A percentile compares a stretch with the other conserved stretches of the same genome.
phyloP scores from a whole-genome alignment of 2,797 vertebrate species.

The Coilia nasus region DNA sequence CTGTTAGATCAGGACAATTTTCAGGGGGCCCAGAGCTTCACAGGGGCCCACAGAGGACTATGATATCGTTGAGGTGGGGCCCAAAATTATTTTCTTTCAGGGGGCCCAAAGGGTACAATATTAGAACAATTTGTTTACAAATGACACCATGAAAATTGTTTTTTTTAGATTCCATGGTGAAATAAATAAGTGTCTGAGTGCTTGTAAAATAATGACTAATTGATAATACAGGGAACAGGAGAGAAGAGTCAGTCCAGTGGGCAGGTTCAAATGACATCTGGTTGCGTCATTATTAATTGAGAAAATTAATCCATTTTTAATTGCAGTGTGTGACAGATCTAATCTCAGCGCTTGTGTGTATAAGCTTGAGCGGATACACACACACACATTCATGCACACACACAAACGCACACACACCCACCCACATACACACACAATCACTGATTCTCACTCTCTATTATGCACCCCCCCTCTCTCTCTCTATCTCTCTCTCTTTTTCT shows the following conservation, averaged over 20 bases:
- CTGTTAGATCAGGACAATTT: no score
- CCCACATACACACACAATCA: not conserved
- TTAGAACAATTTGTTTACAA: not conserved
- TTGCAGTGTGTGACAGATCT: no score
- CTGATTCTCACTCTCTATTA: not conserved
- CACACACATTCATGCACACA: not conserved
- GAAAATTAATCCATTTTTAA: conserved; percentile 1
- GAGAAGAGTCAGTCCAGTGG: not conserved
- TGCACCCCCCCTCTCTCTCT: not conserved
- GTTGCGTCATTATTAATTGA: not conserved
- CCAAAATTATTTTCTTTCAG: no score
- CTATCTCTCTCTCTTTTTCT: not conserved
- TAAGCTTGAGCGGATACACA: not conserved
- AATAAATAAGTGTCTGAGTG: not conserved
- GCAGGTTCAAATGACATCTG: not conserved
- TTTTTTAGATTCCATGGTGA: not conserved
- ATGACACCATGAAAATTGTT: not conserved
- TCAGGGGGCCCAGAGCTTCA: no score
- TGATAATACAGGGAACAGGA: not conserved
- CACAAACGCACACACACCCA: not conserved
- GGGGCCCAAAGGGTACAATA: not conserved
- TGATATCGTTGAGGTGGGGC: no score
- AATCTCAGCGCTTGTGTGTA: no score
- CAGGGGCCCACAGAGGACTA: no score
- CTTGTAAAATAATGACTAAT: not conserved